Conservation (phyloP, 2,888 invertebrate species). For the Blastobasis adustella region DNA sequence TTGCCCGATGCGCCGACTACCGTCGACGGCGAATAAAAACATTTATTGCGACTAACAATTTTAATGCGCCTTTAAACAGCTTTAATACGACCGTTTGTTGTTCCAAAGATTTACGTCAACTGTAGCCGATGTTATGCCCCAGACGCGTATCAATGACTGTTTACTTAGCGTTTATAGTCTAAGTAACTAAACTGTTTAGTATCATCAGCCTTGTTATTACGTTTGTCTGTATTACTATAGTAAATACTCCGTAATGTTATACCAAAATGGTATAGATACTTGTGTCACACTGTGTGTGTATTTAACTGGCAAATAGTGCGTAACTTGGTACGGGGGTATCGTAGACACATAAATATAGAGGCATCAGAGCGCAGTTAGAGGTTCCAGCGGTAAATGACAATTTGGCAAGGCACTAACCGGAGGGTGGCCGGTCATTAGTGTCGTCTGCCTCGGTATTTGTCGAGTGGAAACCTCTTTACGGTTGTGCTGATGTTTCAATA, state of each 20-base stretch:
- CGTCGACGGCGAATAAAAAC: constrained; percentile 1
- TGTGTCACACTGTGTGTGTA: too few relatives aligned
- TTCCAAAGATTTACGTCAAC: not conserved
- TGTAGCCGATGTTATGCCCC: not conserved
- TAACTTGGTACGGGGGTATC: too few relatives aligned
- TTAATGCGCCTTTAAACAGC: constrained; percentile 7
- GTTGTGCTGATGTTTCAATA: too few relatives aligned
- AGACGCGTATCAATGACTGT: not conserved
- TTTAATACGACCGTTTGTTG: constrained; percentile 1
- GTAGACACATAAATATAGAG: too few relatives aligned
- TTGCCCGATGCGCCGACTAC: too few relatives aligned
- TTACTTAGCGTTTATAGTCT: not conserved
- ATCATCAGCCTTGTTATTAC: too few relatives aligned
- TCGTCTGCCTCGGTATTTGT: not conserved
- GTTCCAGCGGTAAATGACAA: not conserved
- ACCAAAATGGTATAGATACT: too few relatives aligned
- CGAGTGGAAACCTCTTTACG: not conserved
- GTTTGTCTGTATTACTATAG: too few relatives aligned
- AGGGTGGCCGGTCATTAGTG: not conserved
- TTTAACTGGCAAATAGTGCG: too few relatives aligned
- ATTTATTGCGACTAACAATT: constrained; percentile 10
- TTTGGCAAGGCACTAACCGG: constrained; percentile 1
- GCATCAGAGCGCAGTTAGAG: not conserved
- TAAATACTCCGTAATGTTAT: too few relatives aligned
- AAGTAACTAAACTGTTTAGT: too few relatives aligned